phyloP scores from a whole-genome alignment of 2,888 invertebrate species.

The Hemicrepidius hirtus region DNA sequence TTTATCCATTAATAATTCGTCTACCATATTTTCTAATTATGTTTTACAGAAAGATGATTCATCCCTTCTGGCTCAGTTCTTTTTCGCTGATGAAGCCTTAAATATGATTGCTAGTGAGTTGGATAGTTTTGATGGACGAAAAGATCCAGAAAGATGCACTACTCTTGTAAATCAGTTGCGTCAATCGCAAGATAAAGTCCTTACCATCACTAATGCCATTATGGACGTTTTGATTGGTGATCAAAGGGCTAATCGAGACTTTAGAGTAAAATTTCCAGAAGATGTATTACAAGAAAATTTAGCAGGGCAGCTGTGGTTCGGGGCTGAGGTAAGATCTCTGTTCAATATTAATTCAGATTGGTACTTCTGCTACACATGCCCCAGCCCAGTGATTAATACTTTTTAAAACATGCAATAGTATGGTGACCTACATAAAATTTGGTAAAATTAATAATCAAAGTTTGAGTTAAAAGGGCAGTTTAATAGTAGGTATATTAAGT shows the following conservation, averaged over 20 bases:
- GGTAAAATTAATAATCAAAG: too few relatives aligned
- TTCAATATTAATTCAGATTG: too few relatives aligned
- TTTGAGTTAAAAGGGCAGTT: too few relatives aligned
- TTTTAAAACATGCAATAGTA: too few relatives aligned
- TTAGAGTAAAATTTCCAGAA: constrained; percentile 98
- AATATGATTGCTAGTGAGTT: constrained; percentile 96
- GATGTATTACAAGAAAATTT: constrained; percentile 98
- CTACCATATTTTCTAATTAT: not conserved
- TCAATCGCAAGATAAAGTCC: constrained; percentile 93
- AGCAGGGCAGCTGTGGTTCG: constrained; percentile 99
- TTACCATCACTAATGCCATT: constrained; percentile 94
- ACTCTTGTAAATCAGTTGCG: constrained; percentile 95
- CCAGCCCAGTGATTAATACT: too few relatives aligned
- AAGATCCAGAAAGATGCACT: constrained; percentile 97
- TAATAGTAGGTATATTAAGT: too few relatives aligned
- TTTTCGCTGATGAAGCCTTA: constrained; percentile 97
- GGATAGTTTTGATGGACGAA: constrained; percentile 99
- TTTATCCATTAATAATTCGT: too few relatives aligned
- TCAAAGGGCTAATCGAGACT: constrained; percentile 93
- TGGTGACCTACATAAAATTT: too few relatives aligned
- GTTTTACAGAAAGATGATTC: constrained; percentile 89
- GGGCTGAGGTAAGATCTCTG: constrained; percentile 94
- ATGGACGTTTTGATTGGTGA: constrained; percentile 94
- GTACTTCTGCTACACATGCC: too few relatives aligned
- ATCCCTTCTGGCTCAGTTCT: constrained; percentile 95